A percentile compares a stretch with the other conserved stretches of the same genome.
Conservation (phyloP, 2,888 invertebrate species). For the Tolmerus cingulatus region DNA sequence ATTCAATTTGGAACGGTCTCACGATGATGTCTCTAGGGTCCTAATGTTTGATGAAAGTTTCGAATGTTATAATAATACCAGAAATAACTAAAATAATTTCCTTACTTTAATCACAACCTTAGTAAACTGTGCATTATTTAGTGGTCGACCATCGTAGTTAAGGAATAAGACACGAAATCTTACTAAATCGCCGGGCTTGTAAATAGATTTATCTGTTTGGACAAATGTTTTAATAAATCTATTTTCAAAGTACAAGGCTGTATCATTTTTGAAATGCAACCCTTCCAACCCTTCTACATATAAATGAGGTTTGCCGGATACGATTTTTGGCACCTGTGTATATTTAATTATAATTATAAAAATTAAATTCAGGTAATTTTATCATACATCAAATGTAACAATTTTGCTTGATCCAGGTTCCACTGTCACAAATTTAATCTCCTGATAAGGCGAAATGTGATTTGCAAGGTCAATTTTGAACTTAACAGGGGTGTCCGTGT, state of each 20-base stretch:
- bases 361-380: neutral
- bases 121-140: slow-evolving; percentile 52
- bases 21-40: slow-evolving; percentile 78
- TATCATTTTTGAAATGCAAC: slow-evolving; percentile 76
- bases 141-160: slow-evolving; percentile 75
- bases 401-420: slow-evolving; percentile 67
- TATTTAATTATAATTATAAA: slow-evolving; percentile 64
- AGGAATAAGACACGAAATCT: slow-evolving; percentile 76
- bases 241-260: slow-evolving; percentile 74
- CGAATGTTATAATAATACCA: no score
- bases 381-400: slow-evolving; percentile 73
- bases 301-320: slow-evolving; percentile 54
- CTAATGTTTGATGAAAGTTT: slow-evolving; percentile 58
- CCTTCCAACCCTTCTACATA: slow-evolving; percentile 71
- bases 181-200: slow-evolving; percentile 85
- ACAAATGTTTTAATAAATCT: slow-evolving; percentile 78
- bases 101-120: slow-evolving; percentile 56
- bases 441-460: slow-evolving; percentile 51
- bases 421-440: neutral
- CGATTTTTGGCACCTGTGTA: neutral
- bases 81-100: neutral
- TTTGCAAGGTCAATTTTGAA: slow-evolving; percentile 80
- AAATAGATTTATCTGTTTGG: slow-evolving; percentile 91
- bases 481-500: slow-evolving; percentile 69
- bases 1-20: slow-evolving; percentile 66